phyloP scores from a whole-genome alignment of 2,113 vertebrate genomes.

The Lontra canadensis region DNA sequence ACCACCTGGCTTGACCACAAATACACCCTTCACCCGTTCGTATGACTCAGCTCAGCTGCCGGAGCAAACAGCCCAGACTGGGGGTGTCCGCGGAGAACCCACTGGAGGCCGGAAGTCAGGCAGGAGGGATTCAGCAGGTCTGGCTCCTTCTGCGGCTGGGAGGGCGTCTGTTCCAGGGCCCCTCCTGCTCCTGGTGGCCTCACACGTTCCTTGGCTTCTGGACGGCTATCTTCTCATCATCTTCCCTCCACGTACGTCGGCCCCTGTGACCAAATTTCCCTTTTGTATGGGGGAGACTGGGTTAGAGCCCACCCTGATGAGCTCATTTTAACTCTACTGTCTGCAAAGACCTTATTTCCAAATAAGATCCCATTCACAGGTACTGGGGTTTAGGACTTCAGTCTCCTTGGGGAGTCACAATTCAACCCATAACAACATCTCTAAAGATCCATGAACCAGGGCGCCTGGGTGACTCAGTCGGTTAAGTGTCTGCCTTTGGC shows the following conservation, averaged over 20 bases:
- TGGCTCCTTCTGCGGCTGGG: background rate
- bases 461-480: too few relatives aligned
- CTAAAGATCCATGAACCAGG: background rate
- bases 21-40: background rate
- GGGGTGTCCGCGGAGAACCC: accelerated
- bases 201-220: background rate
- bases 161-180: background rate
- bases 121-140: background rate
- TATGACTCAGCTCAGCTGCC: background rate
- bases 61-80: background rate
- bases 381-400: background rate
- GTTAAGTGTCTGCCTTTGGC: too few relatives aligned
- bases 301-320: background rate
- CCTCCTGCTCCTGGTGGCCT: background rate
- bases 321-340: background rate
- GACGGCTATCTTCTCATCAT: background rate
- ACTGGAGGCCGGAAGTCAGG: background rate
- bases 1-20: background rate
- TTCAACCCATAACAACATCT: background rate
- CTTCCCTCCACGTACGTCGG: too few relatives aligned
- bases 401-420: background rate
- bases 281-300: background rate
- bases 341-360: background rate
- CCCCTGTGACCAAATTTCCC: background rate
- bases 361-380: background rate